Evolutionary conservation across 2,113 vertebrate species (phyloP).

Genomic region (Dunckerocampus dactyliophorus): DNA sequence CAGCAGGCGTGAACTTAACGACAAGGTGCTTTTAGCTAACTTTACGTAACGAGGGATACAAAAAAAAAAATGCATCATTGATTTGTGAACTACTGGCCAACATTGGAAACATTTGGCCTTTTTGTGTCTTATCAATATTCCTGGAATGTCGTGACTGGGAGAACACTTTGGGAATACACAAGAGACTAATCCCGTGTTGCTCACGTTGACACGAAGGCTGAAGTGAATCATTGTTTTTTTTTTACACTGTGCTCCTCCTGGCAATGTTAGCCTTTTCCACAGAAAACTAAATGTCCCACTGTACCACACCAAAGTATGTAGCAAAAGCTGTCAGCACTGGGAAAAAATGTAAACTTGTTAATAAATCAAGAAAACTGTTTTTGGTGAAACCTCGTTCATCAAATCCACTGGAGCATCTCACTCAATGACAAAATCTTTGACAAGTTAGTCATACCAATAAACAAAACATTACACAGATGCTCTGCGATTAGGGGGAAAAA

Average conservation of each 20-base stretch:
- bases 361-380: slow-evolving; percentile 76
- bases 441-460: too few species aligned
- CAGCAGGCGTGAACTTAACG: slow-evolving; percentile 39
- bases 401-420: too few species aligned
- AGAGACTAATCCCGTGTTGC: slow-evolving; percentile 12
- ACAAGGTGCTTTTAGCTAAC: slow-evolving; percentile 44
- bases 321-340: slow-evolving; percentile 79
- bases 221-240: slow-evolving; percentile 22
- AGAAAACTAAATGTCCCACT: slow-evolving; percentile 44
- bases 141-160: slow-evolving; percentile 34
- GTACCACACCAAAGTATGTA: slow-evolving; percentile 82
- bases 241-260: slow-evolving; percentile 45
- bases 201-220: slow-evolving; percentile 11
- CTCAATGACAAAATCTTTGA: too few species aligned
- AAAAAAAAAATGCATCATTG: slow-evolving; percentile 36
- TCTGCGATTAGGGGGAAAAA: too few species aligned
- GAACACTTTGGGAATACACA: slow-evolving; percentile 4
- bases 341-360: slow-evolving; percentile 74
- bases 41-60: slow-evolving; percentile 38
- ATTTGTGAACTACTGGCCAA: slow-evolving; percentile 38
- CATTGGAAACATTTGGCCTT: slow-evolving; percentile 33
- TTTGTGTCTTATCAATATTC: slow-evolving; percentile 47
- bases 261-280: slow-evolving; percentile 45
- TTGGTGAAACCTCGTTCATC: slow-evolving; percentile 53
- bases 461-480: too few species aligned